Percentiles rank a stretch among this genome's conserved stretches.
phyloP scores from a whole-genome alignment of 2,113 vertebrate genomes.

The Chloropsis cyanopogon region DNA sequence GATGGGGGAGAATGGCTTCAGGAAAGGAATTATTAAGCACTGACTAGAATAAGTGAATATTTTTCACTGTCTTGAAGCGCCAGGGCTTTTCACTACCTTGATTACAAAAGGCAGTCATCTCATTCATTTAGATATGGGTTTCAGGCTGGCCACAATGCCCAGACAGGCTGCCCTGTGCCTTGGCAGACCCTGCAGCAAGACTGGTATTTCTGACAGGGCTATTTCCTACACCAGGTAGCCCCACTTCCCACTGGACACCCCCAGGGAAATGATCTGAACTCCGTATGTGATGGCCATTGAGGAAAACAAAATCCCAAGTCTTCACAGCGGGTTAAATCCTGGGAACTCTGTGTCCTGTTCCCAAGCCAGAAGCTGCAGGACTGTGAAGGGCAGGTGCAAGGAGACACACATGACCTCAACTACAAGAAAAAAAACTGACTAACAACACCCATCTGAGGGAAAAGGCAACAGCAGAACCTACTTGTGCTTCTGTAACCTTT shows the following conservation, averaged over 20 bases:
- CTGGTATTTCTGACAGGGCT: not conserved
- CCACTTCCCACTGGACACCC: not conserved
- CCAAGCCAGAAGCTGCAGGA: not conserved
- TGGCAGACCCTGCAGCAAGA: not conserved
- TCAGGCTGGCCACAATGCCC: not conserved
- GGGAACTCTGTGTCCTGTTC: rapidly evolving
- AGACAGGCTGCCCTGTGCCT: not conserved
- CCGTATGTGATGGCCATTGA: rapidly evolving
- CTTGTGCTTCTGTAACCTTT: not conserved
- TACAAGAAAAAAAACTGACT: not conserved
- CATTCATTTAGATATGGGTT: not conserved
- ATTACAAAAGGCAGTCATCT: not conserved
- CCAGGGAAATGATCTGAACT: not conserved
- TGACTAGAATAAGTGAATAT: not conserved
- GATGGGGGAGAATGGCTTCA: not conserved
- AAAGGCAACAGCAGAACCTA: not conserved
- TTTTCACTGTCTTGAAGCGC: not conserved
- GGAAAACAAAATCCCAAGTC: not conserved
- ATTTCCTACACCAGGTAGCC: not conserved
- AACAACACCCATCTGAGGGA: not conserved
- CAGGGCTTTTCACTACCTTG: not conserved
- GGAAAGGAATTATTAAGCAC: not conserved
- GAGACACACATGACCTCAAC: rapidly evolving
- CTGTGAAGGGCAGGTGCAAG: not conserved
- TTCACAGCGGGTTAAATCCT: not conserved